These are phyloP conservation scores for Priocnemis perturbator DNA, from an alignment of 2,888 invertebrate genomes.

Conservation along the genomic window DNA sequence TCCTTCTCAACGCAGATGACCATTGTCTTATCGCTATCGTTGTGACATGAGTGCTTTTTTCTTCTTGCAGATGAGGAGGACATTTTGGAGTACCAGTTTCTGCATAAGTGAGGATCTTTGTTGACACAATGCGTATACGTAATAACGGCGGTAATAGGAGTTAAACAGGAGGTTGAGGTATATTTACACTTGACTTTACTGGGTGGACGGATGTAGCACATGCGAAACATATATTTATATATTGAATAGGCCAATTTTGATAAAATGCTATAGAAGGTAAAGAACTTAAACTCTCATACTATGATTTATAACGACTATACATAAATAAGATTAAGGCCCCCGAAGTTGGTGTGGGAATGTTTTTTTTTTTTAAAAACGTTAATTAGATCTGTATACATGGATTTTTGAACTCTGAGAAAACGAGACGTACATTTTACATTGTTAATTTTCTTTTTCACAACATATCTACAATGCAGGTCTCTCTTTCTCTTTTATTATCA, in stretches of 20 bases:
- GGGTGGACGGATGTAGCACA: slow-evolving; percentile 48
- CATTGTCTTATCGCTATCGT: not conserved
- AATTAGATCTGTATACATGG: slow-evolving; percentile 32
- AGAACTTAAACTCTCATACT: slow-evolving; percentile 48
- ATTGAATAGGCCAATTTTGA: slow-evolving; percentile 70
- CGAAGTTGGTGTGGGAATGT: slow-evolving; percentile 44
- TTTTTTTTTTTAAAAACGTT: slow-evolving; percentile 35
- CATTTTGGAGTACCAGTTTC: slow-evolving; percentile 77
- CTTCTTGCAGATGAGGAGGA: slow-evolving; percentile 75
- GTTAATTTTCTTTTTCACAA: too few relatives aligned
- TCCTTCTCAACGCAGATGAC: slow-evolving; percentile 13
- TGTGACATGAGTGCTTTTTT: slow-evolving; percentile 31
- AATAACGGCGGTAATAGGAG: slow-evolving; percentile 51
- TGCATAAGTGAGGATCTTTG: slow-evolving; percentile 74
- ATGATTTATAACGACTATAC: slow-evolving; percentile 57
- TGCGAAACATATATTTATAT: slow-evolving; percentile 64
- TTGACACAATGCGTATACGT: slow-evolving; percentile 58
- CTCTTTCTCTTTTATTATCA: too few relatives aligned
- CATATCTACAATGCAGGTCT: too few relatives aligned
- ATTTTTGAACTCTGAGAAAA: slow-evolving; percentile 1
- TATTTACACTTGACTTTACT: slow-evolving; percentile 49
- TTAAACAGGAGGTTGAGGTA: slow-evolving; percentile 42
- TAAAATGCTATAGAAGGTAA: slow-evolving; percentile 60
- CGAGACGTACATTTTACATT: not conserved
- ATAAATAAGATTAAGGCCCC: slow-evolving; percentile 51